Base-by-base conservation (phyloP, 2,888 invertebrate genomes). In the Anorthoa munda region DNA sequence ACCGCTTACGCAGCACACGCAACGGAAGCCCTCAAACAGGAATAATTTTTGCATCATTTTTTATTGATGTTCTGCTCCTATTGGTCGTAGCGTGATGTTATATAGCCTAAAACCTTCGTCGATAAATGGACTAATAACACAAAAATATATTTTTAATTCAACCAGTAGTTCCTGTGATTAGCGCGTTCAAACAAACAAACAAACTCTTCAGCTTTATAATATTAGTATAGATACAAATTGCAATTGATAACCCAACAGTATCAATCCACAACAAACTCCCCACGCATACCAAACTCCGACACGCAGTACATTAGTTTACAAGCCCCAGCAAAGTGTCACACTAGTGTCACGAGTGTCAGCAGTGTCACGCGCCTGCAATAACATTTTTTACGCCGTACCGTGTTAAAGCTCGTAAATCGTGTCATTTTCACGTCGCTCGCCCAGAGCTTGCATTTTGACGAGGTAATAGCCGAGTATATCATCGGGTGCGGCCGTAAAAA, bases 351-450 rank as follows among this genome's bases (percentile, higher is more conserved):
- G 46, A 67, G 55, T 77, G 70, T 75, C 71, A 75, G 70, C 50
- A 46, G 64, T 77, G 73, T 83, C 72, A 77, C 61, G 65, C 73
- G 66, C 71, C 63, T 55, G 77, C 79, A 80, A 84, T 85, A 82
- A 75, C 81, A 87, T 85, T 86, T 88, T 89, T 89, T 86, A 77
- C 70, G 45, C 75, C 53, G 17, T 21, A 17, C 81, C 88, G 90
- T 86, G 89, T 87, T 82, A 85, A 88, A 85, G 89, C 86, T 88
- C 91, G 88, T 93, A 93, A 93, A 93, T 93, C 90, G 87, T 78
- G 88, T 90, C 90, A 93, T 93, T 92, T 92, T 89, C 92, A 87
- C 92, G 92, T 92, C 92, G 84, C 86, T 92, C 92, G 84, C 86
- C 77, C 48, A 65, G 81, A 73, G 77, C 86, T 79, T 81, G 87